phyloP scores from a whole-genome alignment of 2,888 invertebrate species.

The Caenorhabditis sp. region DNA sequence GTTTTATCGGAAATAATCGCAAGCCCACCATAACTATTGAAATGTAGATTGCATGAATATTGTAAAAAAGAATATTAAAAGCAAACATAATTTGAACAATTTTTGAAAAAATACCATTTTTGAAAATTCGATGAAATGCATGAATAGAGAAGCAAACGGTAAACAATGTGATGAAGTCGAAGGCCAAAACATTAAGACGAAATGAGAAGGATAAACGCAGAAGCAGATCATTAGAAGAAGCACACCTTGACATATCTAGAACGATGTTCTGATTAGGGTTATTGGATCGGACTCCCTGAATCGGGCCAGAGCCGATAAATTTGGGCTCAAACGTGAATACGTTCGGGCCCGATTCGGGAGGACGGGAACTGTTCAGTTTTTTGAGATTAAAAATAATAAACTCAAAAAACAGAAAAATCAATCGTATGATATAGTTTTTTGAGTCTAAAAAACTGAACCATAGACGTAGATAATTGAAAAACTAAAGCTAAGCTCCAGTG shows the following conservation, averaged over 20 bases:
- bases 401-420: too few relatives aligned
- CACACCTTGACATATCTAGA: neutral
- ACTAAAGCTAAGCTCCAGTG: too few relatives aligned
- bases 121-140: constrained; percentile 11
- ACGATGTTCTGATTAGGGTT: too few relatives aligned
- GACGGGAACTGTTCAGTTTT: too few relatives aligned
- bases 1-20: neutral
- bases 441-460: too few relatives aligned
- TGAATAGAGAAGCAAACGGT: neutral
- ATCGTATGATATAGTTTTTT: too few relatives aligned
- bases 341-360: too few relatives aligned
- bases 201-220: neutral
- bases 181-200: neutral
- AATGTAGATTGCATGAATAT: constrained; percentile 21
- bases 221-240: neutral
- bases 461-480: too few relatives aligned
- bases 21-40: constrained; percentile 7
- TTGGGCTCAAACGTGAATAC: too few relatives aligned
- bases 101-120: constrained; percentile 12
- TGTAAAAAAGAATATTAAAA: constrained; percentile 25
- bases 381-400: too few relatives aligned
- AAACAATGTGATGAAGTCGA: neutral
- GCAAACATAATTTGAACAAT: constrained; percentile 16
- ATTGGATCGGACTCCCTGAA: too few relatives aligned
- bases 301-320: too few relatives aligned